These are phyloP conservation scores for Datnioides undecimradiatus DNA, from an alignment of 2,113 vertebrate genomes.

Conservation along the genomic window DNA sequence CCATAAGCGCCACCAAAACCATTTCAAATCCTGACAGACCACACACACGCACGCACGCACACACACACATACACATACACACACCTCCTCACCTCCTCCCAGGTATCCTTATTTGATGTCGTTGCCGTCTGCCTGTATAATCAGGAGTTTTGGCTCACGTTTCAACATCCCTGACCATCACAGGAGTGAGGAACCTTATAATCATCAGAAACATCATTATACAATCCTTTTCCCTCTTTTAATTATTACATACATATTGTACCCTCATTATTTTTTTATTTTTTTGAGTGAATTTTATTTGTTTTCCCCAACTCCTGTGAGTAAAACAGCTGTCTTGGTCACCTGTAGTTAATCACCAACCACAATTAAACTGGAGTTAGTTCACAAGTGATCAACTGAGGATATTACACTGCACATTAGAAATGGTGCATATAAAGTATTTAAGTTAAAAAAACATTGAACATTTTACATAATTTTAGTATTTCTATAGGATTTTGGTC, in stretches of 20 bases:
- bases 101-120: background rate
- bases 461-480: background rate
- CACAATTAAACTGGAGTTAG: background rate
- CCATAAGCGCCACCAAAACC: slow-evolving; percentile 51
- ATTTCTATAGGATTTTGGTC: background rate
- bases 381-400: background rate
- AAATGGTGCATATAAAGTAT: background rate
- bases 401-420: background rate
- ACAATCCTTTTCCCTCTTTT: background rate
- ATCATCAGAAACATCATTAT: slow-evolving; percentile 22
- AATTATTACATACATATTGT: slow-evolving; percentile 32
- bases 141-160: slow-evolving; percentile 17
- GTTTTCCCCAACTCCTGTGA: slow-evolving; percentile 3
- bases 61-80: slow-evolving; percentile 2
- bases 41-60: slow-evolving; percentile 28
- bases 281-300: slow-evolving; percentile 7
- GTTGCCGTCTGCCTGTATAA: background rate
- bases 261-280: slow-evolving; percentile 47
- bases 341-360: slow-evolving; percentile 38
- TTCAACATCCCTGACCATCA: slow-evolving; percentile 29
- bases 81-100: background rate
- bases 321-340: slow-evolving; percentile 68
- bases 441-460: background rate
- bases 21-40: slow-evolving; percentile 54
- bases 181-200: slow-evolving; percentile 5